Evolutionary conservation across 2,888 invertebrate genomes (phyloP).

Genomic region (Lottia scabra): DNA sequence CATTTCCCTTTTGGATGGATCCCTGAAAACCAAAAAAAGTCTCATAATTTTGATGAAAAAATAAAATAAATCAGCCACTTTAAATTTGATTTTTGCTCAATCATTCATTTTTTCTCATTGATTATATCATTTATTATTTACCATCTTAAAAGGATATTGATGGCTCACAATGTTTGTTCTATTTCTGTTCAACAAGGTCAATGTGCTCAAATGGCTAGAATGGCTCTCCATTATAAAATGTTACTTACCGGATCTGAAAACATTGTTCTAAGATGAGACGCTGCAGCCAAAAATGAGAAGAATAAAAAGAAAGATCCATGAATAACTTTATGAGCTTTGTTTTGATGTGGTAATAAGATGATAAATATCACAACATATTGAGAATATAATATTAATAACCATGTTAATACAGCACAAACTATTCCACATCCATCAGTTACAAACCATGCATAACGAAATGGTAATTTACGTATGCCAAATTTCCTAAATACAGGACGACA

Average conservation of each 20-base stretch:
- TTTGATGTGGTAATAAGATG: constrained; percentile 86
- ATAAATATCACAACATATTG: constrained; percentile 85
- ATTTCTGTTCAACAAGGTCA: no score
- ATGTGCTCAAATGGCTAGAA: no score
- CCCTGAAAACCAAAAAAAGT: constrained; percentile 51
- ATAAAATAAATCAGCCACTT: no score
- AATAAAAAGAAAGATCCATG: constrained; percentile 85
- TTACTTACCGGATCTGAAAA: constrained; percentile 86
- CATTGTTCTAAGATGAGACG: constrained; percentile 85
- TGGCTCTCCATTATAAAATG: not conserved
- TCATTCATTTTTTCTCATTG: not conserved
- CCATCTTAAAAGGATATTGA: no score
- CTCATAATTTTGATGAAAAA: no score
- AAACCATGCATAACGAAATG: constrained; percentile 74
- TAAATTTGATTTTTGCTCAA: no score
- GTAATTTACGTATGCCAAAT: constrained; percentile 46
- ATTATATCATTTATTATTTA: no score
- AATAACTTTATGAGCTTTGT: constrained; percentile 73
- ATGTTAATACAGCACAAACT: constrained; percentile 84
- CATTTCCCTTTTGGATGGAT: constrained; percentile 68
- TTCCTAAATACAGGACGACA: constrained; percentile 55
- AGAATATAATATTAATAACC: constrained; percentile 84
- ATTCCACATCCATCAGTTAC: constrained; percentile 88
- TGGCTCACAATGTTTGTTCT: no score
- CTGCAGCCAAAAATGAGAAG: constrained; percentile 79